Conservation (phyloP, 2,113 vertebrate genomes). For the Rutilus rutilus region DNA sequence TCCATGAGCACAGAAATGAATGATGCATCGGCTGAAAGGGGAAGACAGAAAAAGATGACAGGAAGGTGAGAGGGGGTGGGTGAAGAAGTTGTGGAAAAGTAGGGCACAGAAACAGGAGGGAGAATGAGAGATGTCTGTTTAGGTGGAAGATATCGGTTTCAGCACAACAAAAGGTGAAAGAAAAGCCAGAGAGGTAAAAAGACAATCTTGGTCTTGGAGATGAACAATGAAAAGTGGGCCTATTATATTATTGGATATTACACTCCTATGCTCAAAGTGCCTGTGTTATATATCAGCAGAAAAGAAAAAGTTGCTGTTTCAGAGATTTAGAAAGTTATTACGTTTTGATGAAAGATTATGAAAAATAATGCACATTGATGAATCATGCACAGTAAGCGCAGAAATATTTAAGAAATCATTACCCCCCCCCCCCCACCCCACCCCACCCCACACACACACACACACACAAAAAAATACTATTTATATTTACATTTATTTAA, state of each 20-base stretch:
- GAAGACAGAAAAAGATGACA: slow-evolving; percentile 21
- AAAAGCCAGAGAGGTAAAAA: slow-evolving; percentile 5
- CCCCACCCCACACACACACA: too few relatives aligned
- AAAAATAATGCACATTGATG: neutral
- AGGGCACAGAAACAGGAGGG: slow-evolving; percentile 3
- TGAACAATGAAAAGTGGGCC: neutral
- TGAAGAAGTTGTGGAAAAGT: slow-evolving; percentile 21
- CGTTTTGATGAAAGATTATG: neutral
- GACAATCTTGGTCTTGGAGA: neutral
- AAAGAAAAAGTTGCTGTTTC: neutral
- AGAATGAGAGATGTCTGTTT: slow-evolving; percentile 7
- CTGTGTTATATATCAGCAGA: neutral
- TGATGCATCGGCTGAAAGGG: neutral
- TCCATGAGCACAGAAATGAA: slow-evolving; percentile 7
- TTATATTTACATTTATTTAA: too few relatives aligned
- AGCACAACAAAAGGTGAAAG: neutral
- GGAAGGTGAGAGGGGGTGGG: neutral
- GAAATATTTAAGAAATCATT: too few relatives aligned
- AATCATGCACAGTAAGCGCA: too few relatives aligned
- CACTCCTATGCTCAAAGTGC: neutral
- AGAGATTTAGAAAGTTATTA: neutral
- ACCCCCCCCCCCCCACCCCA: too few relatives aligned
- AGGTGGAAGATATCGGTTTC: neutral
- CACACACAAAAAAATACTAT: too few relatives aligned
- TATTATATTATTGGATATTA: neutral